These are phyloP conservation scores for Callorhinus ursinus DNA, from an alignment of 2,113 vertebrate species.

Conservation along the genomic window DNA sequence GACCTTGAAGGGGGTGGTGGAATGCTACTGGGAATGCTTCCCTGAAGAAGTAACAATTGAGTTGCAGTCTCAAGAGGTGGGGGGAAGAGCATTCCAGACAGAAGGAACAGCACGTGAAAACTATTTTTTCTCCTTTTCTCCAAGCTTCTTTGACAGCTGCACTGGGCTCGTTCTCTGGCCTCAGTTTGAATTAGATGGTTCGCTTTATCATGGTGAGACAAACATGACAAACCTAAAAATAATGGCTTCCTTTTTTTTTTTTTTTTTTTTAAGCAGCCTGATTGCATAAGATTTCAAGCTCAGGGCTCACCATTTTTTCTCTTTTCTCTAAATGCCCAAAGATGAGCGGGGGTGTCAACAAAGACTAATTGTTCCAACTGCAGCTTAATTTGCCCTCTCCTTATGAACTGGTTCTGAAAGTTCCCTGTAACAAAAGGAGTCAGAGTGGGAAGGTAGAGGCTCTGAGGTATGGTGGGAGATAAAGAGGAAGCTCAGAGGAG, in stretches of 20 bases:
- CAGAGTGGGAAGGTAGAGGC: neutral
- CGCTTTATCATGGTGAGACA: constrained; percentile 69
- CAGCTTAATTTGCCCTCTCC: constrained; percentile 25
- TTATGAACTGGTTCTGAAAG: constrained; percentile 53
- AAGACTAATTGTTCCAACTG: constrained; percentile 54
- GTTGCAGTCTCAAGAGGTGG: constrained; percentile 1
- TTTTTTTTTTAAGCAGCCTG: constrained; percentile 26
- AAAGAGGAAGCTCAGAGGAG: neutral
- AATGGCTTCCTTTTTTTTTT: constrained; percentile 63
- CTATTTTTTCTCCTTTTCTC: constrained; percentile 52
- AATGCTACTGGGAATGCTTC: neutral
- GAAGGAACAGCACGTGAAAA: constrained; percentile 66
- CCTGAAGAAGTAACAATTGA: constrained; percentile 55
- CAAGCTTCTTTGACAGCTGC: constrained; percentile 69
- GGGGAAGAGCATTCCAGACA: constrained; percentile 47
- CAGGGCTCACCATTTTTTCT: constrained; percentile 40
- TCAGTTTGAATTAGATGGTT: constrained; percentile 72
- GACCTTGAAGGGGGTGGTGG: neutral
- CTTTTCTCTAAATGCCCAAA: constrained; percentile 58
- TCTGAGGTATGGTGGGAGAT: neutral
- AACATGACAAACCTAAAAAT: constrained; percentile 78
- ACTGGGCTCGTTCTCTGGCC: constrained; percentile 60
- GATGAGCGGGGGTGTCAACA: neutral
- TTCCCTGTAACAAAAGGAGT: constrained; percentile 12
- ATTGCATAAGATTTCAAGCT: constrained; percentile 69